Base-by-base conservation (phyloP, 2,888 invertebrate genomes). In the Nipponacmea schrenckii region DNA sequence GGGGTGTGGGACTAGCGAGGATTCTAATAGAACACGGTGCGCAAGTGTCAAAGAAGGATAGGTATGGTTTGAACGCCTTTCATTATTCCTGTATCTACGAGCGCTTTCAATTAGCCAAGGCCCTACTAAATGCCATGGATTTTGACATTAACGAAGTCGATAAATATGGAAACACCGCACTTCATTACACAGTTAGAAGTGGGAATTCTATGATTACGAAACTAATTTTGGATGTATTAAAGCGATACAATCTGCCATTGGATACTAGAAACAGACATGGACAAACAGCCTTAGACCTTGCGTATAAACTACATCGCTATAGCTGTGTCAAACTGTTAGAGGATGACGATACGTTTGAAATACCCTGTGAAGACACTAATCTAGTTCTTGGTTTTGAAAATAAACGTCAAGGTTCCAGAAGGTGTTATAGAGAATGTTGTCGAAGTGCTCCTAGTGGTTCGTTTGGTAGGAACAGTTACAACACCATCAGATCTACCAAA, bases 1-100 rank as follows among this genome's bases (percentile, higher is more conserved):
- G 87, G 87, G 86, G 84, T 2, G 81, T 83, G 10, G 85, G 87
- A 15, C 77, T 88, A n/a, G 85, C 86, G 45, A 79, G 86, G 62
- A 79, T 83, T 26, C 77, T 89, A 39, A 80, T 89, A n/a, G 88
- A 88, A 76, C 81, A 83, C 45, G 87, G 86, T 2, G 88, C 85
- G 7, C 69, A 70, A 12, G 68, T 86, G 27, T 79, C 78, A 44
- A 71, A 70, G 0, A 70, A 77, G 39, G 89, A 89, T 75, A 78
- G 77, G 27, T 78, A 77, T 27, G 87, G 87, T 17, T 74, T 86
- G 62, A 88, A 84, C 66, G 86, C 85, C 14, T 78, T 88, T 67
- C 88, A 88, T 77, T 83, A 87, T 73, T 86, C 87, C 4, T 85
- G 85, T 71, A 81, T 88, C 8, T 85, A 85, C 68, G 82, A 83